These are phyloP conservation scores for Campaea margaritaria DNA, from an alignment of 2,888 invertebrate species.

Conservation along the genomic window DNA sequence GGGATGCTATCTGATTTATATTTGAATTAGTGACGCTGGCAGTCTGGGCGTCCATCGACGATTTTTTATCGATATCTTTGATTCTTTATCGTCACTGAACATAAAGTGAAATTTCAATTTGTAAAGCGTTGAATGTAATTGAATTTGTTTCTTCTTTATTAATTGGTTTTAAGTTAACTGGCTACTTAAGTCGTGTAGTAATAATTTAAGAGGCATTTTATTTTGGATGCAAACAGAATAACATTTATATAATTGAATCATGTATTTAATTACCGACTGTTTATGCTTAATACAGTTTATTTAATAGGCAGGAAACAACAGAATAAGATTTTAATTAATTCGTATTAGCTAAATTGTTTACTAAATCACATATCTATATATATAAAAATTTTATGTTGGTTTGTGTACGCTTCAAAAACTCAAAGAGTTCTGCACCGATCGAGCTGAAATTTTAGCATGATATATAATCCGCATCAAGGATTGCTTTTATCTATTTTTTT, in stretches of 20 bases:
- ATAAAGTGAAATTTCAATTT: constrained; percentile 26
- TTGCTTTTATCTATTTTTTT: too few relatives aligned
- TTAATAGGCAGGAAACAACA: too few relatives aligned
- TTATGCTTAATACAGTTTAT: too few relatives aligned
- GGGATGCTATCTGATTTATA: constrained; percentile 19
- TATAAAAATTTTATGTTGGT: too few relatives aligned
- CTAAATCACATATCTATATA: too few relatives aligned
- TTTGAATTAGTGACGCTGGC: constrained; percentile 4
- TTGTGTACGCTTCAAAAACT: too few relatives aligned
- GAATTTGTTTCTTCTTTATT: constrained; percentile 20
- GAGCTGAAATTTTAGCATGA: too few relatives aligned
- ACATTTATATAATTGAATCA: neutral
- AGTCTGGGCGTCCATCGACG: neutral
- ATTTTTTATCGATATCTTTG: constrained; percentile 11
- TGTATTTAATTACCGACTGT: neutral
- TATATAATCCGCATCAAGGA: too few relatives aligned
- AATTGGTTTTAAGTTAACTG: constrained; percentile 13
- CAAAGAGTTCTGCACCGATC: too few relatives aligned
- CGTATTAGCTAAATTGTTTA: too few relatives aligned
- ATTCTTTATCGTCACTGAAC: constrained; percentile 12
- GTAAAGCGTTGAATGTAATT: constrained; percentile 22
- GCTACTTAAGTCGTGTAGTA: neutral
- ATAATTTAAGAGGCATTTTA: neutral
- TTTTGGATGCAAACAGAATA: neutral
- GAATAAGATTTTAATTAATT: too few relatives aligned